Evolutionary conservation across 2,797 vertebrate species (phyloP).

Genomic region (Carcharodon carcharias): DNA sequence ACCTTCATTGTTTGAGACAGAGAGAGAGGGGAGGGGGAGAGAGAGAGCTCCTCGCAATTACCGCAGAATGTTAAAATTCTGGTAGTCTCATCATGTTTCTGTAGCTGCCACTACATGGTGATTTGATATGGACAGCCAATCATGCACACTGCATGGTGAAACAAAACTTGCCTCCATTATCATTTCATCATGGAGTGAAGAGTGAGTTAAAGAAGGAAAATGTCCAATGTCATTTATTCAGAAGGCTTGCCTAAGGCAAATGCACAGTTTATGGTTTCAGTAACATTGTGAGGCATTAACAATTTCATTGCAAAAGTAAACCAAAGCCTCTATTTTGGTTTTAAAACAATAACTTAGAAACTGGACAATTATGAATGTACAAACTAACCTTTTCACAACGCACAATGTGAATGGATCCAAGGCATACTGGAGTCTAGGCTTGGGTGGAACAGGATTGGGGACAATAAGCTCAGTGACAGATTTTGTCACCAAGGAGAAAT

Average conservation of each 20-base stretch:
- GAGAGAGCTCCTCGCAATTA: no score
- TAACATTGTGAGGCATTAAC: not conserved
- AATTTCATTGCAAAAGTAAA: not conserved
- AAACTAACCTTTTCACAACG: not conserved
- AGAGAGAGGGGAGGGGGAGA: no score
- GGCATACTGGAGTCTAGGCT: not conserved
- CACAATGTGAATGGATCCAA: not conserved
- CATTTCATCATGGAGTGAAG: not conserved
- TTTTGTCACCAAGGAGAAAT: not conserved
- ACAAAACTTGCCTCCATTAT: not conserved
- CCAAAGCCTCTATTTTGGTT: not conserved
- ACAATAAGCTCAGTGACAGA: not conserved
- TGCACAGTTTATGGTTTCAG: not conserved
- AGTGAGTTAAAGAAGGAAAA: not conserved
- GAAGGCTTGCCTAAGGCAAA: not conserved
- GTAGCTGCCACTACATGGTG: no score
- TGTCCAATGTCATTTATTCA: not conserved
- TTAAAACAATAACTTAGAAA: not conserved
- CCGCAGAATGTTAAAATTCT: no score
- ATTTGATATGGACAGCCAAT: no score
- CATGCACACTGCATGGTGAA: not conserved
- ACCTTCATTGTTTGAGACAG: no score
- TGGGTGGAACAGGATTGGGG: not conserved
- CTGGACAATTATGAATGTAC: not conserved
- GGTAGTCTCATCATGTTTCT: no score